A percentile compares a stretch with the other conserved stretches of the same genome.
These are phyloP conservation scores for Lasioglossum oenotherae DNA, from an alignment of 2,888 invertebrate species.

Conservation along the genomic window DNA sequence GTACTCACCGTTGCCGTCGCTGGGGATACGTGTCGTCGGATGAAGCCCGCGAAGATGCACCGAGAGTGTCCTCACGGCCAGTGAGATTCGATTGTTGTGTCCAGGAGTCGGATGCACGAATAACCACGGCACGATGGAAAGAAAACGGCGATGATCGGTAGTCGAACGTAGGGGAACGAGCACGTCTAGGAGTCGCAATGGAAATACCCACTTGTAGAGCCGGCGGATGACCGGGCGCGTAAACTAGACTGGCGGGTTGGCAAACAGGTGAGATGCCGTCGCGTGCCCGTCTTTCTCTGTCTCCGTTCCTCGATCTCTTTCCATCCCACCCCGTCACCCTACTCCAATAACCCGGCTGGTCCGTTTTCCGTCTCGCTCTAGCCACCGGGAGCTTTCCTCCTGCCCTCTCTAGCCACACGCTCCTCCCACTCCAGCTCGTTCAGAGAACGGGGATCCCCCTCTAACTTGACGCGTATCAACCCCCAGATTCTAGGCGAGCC, in stretches of 20 bases:
- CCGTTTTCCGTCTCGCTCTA: conserved; percentile 39
- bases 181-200: conserved; percentile 38
- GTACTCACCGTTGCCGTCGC: conserved; percentile 42
- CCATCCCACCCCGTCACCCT: conserved; percentile 49
- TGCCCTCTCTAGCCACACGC: conserved; percentile 22
- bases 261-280: conserved; percentile 79
- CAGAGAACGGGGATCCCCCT: background rate
- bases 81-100: conserved; percentile 8
- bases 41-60: background rate
- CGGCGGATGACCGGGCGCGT: conserved; percentile 80
- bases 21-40: conserved; percentile 9
- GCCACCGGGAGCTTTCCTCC: conserved; percentile 15
- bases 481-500: conserved; percentile 39
- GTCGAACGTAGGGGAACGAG: conserved; percentile 39
- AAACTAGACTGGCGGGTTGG: conserved; percentile 79
- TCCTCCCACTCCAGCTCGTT: conserved; percentile 37
- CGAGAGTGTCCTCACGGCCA: background rate
- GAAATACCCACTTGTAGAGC: conserved; percentile 75
- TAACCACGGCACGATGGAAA: conserved; percentile 18
- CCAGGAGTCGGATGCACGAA: background rate
- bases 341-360: conserved; percentile 50
- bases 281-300: conserved; percentile 66
- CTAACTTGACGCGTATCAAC: conserved; percentile 40
- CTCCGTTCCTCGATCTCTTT: conserved; percentile 38
- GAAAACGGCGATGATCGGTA: background rate